A percentile compares a stretch with the other conserved stretches of the same genome.
phyloP scores from a whole-genome alignment of 2,888 invertebrate species.

The Caenorhabditis panamensis region DNA sequence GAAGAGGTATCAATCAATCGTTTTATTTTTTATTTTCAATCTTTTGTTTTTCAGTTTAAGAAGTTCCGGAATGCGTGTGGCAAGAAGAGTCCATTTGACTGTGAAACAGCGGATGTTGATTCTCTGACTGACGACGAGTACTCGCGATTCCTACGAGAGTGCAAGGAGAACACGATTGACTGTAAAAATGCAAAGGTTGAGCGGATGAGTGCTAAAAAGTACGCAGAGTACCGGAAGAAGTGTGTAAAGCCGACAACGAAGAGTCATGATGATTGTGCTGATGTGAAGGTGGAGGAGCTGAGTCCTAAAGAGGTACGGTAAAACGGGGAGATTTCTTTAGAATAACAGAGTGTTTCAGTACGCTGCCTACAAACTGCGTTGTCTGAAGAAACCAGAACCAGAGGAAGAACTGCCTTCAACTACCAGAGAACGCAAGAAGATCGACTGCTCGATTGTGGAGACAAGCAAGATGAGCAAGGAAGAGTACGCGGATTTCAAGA shows the following conservation, averaged over 20 bases:
- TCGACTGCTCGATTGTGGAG: slow-evolving; percentile 47
- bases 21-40: too few relatives aligned
- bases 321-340: neutral
- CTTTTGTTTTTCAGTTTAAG: slow-evolving; percentile 24
- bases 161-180: neutral
- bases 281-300: slow-evolving; percentile 30
- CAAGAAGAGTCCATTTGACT: slow-evolving; percentile 30
- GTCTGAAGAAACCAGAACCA: neutral
- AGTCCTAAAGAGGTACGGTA: slow-evolving; percentile 16
- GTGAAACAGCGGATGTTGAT: slow-evolving; percentile 28
- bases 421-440: slow-evolving; percentile 2
- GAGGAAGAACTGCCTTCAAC: neutral
- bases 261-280: slow-evolving; percentile 13
- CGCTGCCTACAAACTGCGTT: slow-evolving; percentile 23
- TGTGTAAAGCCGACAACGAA: slow-evolving; percentile 24
- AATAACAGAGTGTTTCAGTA: slow-evolving; percentile 21
- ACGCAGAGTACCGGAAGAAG: slow-evolving; percentile 28
- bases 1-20: slow-evolving; percentile 8
- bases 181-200: slow-evolving; percentile 21
- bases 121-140: slow-evolving; percentile 19
- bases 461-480: slow-evolving; percentile 36
- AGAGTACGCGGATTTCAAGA: slow-evolving; percentile 40
- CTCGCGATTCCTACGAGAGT: slow-evolving; percentile 20
- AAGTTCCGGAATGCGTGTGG: slow-evolving; percentile 38
- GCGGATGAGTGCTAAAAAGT: slow-evolving; percentile 25